phyloP scores from a whole-genome alignment of 2,797 vertebrate species.

The Ctenopoma multispine region DNA sequence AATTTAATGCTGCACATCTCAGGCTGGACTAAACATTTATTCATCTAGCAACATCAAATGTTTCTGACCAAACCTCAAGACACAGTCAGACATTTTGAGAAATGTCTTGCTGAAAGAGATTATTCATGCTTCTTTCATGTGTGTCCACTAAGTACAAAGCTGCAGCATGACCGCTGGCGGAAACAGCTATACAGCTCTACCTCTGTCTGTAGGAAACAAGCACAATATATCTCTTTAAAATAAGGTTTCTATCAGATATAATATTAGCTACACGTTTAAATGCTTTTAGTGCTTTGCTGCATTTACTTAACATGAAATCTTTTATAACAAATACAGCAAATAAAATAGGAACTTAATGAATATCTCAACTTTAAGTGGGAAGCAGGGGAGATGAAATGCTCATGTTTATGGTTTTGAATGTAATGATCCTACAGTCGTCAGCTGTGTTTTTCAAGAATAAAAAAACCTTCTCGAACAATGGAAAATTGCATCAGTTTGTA shows the following conservation, averaged over 20 bases:
- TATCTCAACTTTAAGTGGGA: background rate
- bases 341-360: background rate
- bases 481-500: constrained; percentile 24
- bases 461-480: background rate
- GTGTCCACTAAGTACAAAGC: too few relatives aligned
- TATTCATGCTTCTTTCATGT: too few relatives aligned
- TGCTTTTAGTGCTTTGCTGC: too few relatives aligned
- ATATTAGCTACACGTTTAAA: background rate
- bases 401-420: constrained; percentile 61
- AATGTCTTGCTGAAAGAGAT: background rate
- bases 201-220: too few relatives aligned
- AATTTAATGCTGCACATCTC: constrained; percentile 35
- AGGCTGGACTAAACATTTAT: background rate
- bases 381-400: constrained; percentile 54
- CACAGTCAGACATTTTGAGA: background rate
- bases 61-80: background rate
- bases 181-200: background rate
- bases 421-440: constrained; percentile 20
- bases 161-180: background rate
- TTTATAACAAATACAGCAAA: background rate
- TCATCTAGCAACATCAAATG: constrained; percentile 12
- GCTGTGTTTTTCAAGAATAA: background rate
- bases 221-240: background rate
- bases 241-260: background rate
- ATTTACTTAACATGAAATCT: background rate